Evolutionary conservation across 2,888 invertebrate species (phyloP), one percentile per base, ranked within the genome.

Genomic region (Julus scanicus): DNA sequence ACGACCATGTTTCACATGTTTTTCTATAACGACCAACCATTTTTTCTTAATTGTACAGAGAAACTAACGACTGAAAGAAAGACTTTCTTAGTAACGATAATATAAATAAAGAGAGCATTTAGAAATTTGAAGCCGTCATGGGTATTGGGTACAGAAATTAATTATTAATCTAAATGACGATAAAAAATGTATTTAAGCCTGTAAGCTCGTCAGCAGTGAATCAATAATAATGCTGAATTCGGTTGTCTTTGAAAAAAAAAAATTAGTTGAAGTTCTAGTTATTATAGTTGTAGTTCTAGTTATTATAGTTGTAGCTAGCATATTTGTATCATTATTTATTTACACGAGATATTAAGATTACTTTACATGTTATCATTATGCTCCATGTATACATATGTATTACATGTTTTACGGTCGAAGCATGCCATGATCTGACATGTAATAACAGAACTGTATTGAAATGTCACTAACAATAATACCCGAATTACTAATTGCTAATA

Each of bases 31-130:
- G 4, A 37, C 39, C 29, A 80, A 15, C 80, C 37, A 80, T 80
- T 80, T 80, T 80, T 80, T 80, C 80, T 80, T 39, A 80, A 80
- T 80, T 80, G 80, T 37, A 80, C 37, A 2, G 4, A 15, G 80
- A 80, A 80, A 80, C 37, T 53, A 53, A 53, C 53, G 53, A 15
- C 13, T 17, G 53, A 17, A 15, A 53, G 53, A 17, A 15, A 53
- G 13, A 15, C 53, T 37, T 80, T 9, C 29, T 80, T 80, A 29
- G 11, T 13, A 39, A 13, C 80, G 15, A 37, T 80, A 80, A 80
- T 37, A 80, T 80, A 80, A 80, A 80, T 80, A 80, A 80, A 37
- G 13, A 37, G 15, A 11, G 1, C 80, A 15, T 80, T 80, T 13
- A 39, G 37, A 63, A 71, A 29, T 37, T 80, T 29, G 37, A 80